Percentiles rank a stretch among this genome's conserved stretches.
Conservation (phyloP, 2,888 invertebrate species). For the Mylabris sibirica region DNA sequence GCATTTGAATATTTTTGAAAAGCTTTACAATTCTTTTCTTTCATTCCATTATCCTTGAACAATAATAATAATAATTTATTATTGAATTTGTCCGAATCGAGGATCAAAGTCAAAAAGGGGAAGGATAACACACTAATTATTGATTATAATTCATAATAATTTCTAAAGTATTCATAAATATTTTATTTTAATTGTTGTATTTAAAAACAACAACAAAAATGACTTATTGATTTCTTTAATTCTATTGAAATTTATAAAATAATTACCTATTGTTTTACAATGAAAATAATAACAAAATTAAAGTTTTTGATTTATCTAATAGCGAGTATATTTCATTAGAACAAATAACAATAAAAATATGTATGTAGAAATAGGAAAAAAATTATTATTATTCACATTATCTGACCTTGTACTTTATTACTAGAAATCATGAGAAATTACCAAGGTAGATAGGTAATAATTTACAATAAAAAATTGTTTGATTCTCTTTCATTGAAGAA, state of each 20-base stretch:
- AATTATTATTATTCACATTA: conserved; percentile 9
- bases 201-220: too few relatives aligned
- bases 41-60: too few relatives aligned
- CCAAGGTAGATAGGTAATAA: conserved; percentile 4
- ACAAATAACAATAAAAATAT: conserved; percentile 7
- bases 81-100: too few relatives aligned
- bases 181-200: neutral
- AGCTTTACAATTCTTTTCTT: too few relatives aligned
- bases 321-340: neutral
- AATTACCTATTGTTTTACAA: neutral
- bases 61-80: too few relatives aligned
- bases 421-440: conserved; percentile 12
- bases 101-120: too few relatives aligned
- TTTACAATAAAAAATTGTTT: neutral
- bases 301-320: neutral
- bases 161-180: neutral
- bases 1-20: neutral
- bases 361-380: neutral
- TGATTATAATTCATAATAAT: neutral
- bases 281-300: neutral
- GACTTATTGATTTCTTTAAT: neutral
- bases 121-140: neutral
- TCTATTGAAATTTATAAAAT: neutral
- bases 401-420: conserved; percentile 10
- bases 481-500: neutral